These are phyloP conservation scores for Spondyliosoma cantharus DNA, from an alignment of 2,797 vertebrate genomes.

Conservation along the genomic window DNA sequence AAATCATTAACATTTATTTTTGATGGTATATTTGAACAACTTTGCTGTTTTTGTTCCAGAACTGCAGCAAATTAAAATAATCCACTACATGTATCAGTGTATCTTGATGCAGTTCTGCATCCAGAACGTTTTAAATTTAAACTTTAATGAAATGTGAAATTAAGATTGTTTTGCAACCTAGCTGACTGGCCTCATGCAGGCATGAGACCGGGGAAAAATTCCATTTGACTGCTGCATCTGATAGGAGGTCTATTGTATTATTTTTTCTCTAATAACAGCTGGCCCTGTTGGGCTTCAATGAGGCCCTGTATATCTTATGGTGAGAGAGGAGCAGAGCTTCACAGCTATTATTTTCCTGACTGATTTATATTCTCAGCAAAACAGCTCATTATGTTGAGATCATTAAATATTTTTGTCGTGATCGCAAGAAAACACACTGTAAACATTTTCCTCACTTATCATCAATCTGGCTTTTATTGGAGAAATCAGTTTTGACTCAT, in stretches of 20 bases:
- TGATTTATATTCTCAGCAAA: background rate
- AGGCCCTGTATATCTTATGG: no score
- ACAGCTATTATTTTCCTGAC: no score
- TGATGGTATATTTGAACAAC: background rate
- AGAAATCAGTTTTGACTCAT: background rate
- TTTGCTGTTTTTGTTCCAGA: background rate
- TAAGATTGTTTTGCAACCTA: background rate
- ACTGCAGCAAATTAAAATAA: background rate
- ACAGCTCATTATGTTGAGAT: background rate
- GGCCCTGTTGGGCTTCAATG: no score
- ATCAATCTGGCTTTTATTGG: background rate
- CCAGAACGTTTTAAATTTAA: no score
- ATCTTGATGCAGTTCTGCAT: background rate
- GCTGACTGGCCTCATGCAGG: background rate
- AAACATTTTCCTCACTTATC: background rate
- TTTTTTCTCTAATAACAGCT: no score
- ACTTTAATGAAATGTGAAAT: background rate
- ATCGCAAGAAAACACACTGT: background rate
- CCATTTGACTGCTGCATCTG: no score
- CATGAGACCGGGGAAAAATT: no score
- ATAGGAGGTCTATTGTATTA: no score
- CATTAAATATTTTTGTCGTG: constrained; percentile 1
- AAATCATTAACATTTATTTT: background rate
- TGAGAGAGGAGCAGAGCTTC: no score
- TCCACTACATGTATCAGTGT: background rate